A percentile compares a stretch with the other conserved stretches of the same genome.
phyloP scores from a whole-genome alignment of 2,797 vertebrate species.

The Paratrypauchen microcephalus region DNA sequence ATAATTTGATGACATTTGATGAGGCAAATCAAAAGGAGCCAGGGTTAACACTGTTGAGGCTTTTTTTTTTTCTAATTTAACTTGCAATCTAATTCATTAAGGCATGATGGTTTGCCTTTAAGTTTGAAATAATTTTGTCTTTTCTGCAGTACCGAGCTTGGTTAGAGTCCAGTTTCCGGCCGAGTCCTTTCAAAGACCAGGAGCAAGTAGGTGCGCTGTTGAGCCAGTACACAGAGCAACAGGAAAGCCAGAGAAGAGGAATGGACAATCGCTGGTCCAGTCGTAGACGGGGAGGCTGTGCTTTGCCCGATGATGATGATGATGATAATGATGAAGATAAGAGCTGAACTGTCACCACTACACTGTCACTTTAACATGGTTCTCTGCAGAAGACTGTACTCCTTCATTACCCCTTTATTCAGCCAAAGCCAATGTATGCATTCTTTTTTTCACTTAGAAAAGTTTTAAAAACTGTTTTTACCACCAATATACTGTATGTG shows the following conservation, averaged over 20 bases:
- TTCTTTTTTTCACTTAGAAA: conserved; percentile 48
- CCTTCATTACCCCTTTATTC: conserved; percentile 12
- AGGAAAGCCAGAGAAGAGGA: conserved; percentile 67
- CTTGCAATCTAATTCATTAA: neutral
- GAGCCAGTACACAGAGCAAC: conserved; percentile 69
- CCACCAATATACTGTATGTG: conserved; percentile 29
- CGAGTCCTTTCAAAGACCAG: conserved; percentile 81
- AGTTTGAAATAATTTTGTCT: neutral
- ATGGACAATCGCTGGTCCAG: conserved; percentile 65
- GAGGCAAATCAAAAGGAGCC: neutral
- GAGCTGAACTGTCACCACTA: conserved; percentile 63
- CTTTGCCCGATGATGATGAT: conserved; percentile 54
- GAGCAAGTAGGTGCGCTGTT: conserved; percentile 80
- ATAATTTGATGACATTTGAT: neutral
- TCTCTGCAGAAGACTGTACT: conserved; percentile 15
- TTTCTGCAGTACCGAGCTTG: conserved; percentile 80
- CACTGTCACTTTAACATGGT: conserved; percentile 39
- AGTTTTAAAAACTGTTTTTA: conserved; percentile 21
- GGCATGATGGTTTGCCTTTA: neutral
- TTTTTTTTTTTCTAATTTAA: neutral
- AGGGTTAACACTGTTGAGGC: too few species aligned
- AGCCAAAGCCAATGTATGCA: conserved; percentile 20
- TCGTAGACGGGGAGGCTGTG: conserved; percentile 35
- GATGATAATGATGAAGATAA: conserved; percentile 54
- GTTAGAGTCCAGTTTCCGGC: conserved; percentile 75